Evolutionary conservation across 2,113 vertebrate genomes (phyloP).

Genomic region (Cyanoramphus novaezelandiae): DNA sequence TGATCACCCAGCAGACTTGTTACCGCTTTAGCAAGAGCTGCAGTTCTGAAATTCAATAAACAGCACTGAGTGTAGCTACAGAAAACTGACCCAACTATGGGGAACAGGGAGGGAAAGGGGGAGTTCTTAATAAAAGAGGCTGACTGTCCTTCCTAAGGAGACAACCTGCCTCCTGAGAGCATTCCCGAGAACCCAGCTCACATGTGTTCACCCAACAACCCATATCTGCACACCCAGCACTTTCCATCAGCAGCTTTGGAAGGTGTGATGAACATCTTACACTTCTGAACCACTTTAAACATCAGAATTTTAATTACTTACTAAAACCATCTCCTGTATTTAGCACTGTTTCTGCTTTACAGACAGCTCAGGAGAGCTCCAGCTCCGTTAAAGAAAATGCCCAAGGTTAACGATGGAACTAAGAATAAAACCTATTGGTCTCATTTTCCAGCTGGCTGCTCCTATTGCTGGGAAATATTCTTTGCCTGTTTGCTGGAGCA

Average conservation of each 20-base stretch:
- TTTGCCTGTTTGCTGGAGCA: slow-evolving; percentile 55
- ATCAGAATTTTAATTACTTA: slow-evolving; percentile 13
- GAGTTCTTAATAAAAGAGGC: background rate
- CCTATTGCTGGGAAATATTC: slow-evolving; percentile 14
- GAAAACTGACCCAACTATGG: fast-evolving
- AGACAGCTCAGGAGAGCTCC: background rate
- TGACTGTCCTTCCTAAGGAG: background rate
- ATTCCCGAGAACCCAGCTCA: background rate
- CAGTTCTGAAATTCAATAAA: background rate
- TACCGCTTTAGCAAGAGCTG: background rate
- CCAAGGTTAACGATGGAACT: slow-evolving; percentile 47
- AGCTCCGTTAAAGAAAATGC: slow-evolving; percentile 1
- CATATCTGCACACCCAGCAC: background rate
- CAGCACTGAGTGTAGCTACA: fast-evolving
- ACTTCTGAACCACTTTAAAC: background rate
- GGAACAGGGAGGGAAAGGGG: background rate
- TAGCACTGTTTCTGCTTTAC: slow-evolving; percentile 10
- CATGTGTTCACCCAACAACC: background rate
- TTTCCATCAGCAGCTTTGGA: background rate
- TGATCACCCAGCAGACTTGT: fast-evolving
- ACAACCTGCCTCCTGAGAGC: background rate
- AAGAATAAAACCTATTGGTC: slow-evolving; percentile 39
- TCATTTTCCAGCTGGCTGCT: slow-evolving; percentile 59
- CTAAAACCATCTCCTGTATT: slow-evolving; percentile 31
- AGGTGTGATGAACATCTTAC: background rate